Evolutionary conservation across 2,888 invertebrate genomes (phyloP).

Genomic region (Priocnemis perturbator): DNA sequence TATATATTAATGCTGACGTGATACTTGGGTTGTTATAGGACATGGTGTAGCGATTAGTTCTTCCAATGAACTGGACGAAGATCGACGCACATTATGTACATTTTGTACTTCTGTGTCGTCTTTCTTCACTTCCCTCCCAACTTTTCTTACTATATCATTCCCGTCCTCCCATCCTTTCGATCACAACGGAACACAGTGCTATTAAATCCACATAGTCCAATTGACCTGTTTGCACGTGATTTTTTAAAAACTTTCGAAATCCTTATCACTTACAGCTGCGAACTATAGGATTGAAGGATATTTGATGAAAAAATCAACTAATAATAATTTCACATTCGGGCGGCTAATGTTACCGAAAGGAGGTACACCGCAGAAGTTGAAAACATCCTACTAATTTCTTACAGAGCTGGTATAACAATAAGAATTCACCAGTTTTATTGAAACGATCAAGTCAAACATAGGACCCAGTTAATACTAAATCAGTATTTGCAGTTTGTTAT

Average conservation of each 20-base stretch:
- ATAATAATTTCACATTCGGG: not conserved
- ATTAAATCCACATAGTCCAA: constrained; percentile 38
- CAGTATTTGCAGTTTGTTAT: constrained; percentile 45
- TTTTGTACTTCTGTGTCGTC: constrained; percentile 43
- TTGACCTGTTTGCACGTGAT: constrained; percentile 38
- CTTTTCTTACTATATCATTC: constrained; percentile 30
- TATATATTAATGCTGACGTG: constrained; percentile 46
- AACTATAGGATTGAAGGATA: constrained; percentile 13
- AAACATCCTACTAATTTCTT: constrained; percentile 34
- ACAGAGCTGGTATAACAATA: constrained; percentile 41
- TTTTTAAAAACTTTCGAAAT: constrained; percentile 39
- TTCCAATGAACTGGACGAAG: constrained; percentile 51
- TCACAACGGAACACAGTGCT: constrained; percentile 25
- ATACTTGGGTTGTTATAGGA: constrained; percentile 49
- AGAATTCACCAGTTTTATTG: constrained; percentile 25
- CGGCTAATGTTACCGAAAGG: not conserved
- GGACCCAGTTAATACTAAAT: constrained; percentile 33
- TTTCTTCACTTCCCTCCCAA: constrained; percentile 30
- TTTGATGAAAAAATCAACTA: not conserved
- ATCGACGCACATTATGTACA: constrained; percentile 39
- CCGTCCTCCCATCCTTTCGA: constrained; percentile 37
- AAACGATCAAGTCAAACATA: constrained; percentile 30
- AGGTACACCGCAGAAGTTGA: constrained; percentile 19
- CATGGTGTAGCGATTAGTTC: constrained; percentile 49
- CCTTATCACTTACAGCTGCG: constrained; percentile 23